phyloP scores from a whole-genome alignment of 2,797 vertebrate genomes.

The Microcaecilia unicolor region DNA sequence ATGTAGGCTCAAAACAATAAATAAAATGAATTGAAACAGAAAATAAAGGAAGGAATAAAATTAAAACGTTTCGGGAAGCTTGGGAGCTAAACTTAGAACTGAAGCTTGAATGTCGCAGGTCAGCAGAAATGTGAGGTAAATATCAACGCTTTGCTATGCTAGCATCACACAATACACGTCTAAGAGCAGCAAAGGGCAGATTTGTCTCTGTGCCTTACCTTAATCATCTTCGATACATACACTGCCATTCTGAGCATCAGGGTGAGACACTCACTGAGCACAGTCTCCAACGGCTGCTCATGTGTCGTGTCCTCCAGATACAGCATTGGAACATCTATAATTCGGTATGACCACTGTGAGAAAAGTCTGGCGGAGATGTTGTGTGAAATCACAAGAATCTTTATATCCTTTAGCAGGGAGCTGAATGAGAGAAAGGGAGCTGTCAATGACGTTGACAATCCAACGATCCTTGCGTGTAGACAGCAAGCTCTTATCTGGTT shows the following conservation, averaged over 20 bases:
- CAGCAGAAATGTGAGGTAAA: not conserved
- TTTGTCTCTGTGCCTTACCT: constrained; percentile 24
- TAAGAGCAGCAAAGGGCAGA: no score
- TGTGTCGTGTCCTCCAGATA: constrained; percentile 1
- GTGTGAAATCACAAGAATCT: constrained; percentile 43
- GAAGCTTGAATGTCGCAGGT: no score
- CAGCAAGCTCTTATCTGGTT: no score
- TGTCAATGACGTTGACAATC: not conserved
- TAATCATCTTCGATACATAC: constrained; percentile 11
- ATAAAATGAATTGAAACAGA: no score
- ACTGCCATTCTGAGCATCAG: constrained; percentile 22
- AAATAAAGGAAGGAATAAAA: not conserved
- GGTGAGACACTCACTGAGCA: constrained; percentile 31
- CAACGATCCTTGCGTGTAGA: no score
- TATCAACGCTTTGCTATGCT: not conserved
- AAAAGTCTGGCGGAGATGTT: constrained; percentile 44
- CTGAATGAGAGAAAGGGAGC: not conserved
- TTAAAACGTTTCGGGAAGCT: no score
- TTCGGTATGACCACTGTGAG: constrained; percentile 36
- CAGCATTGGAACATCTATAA: not conserved
- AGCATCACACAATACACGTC: no score
- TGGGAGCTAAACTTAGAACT: no score
- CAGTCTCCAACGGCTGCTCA: constrained; percentile 5
- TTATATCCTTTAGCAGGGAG: constrained; percentile 35
- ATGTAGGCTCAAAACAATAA: no score